phyloP scores from a whole-genome alignment of 2,888 invertebrate genomes.

The Smittia sp. region DNA sequence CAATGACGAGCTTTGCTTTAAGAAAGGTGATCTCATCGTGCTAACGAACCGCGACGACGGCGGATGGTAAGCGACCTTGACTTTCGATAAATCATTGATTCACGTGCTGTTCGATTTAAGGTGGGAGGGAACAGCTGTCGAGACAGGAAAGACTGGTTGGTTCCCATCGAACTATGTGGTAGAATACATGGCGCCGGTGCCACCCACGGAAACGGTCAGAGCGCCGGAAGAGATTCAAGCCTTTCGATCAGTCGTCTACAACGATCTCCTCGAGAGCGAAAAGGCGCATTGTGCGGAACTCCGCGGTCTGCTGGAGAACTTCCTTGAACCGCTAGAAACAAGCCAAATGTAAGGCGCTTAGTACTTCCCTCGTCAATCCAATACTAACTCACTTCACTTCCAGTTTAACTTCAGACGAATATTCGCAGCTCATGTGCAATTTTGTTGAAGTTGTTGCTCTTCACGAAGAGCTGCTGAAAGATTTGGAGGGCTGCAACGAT shows the following conservation, averaged over 20 bases:
- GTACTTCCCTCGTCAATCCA: background rate
- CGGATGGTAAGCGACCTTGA: conserved; percentile 55
- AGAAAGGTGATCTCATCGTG: conserved; percentile 93
- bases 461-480: conserved; percentile 75
- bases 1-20: conserved; percentile 96
- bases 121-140: conserved; percentile 98
- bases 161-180: conserved; percentile 97
- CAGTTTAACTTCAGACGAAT: conserved; percentile 82
- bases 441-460: conserved; percentile 81
- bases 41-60: conserved; percentile 94
- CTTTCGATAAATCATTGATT: background rate
- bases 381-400: conserved; percentile 45
- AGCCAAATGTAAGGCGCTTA: conserved; percentile 72
- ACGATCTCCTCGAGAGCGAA: conserved; percentile 90
- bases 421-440: conserved; percentile 82
- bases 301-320: conserved; percentile 78
- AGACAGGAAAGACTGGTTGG: conserved; percentile 86
- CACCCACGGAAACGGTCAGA: conserved; percentile 61
- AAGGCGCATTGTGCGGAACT: conserved; percentile 86
- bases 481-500: conserved; percentile 81
- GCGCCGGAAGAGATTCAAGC: conserved; percentile 70
- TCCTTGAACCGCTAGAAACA: conserved; percentile 81
- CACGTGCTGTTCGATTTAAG: conserved; percentile 55
- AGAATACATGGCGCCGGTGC: conserved; percentile 62
- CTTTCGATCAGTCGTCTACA: conserved; percentile 80